Base-by-base conservation (phyloP, 2,797 vertebrate genomes). In the Lutjanus campechanus region DNA sequence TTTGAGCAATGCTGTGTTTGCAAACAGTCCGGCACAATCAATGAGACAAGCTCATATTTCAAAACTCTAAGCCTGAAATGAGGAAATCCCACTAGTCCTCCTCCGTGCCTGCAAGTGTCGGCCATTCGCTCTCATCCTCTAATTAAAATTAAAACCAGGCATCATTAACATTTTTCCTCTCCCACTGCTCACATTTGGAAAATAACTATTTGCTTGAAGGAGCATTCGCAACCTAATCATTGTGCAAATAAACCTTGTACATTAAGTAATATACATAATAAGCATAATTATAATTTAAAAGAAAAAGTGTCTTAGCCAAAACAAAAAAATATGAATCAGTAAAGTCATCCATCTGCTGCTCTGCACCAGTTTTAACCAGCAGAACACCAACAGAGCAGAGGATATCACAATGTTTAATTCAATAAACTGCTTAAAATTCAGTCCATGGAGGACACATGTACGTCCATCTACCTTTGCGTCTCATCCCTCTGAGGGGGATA, bases 371-470 rank as follows among this genome's bases (percentile, higher is more conserved):
- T 75, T 63, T 15, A 83, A 81, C 46, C 69, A 76, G 79, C 78
- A 70, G 59, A 83, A 46, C 54, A 63, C 56, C 49, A 51, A 65
- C 51, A 64, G 25, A 8, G 20, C 51, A 64, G 25, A 8, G 20
- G 69, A 71, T 17, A 71, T 64, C 40, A 10, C 19, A 36, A 60
- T 20, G 55, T 80, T 88, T 74, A 81, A 85, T 86, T 89, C 73
- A 89, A 56, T 64, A 50, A 82, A 72, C 50, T 67, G 73, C 66
- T 90, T 85, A 78, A 76, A 79, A 89, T 91, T 84, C 89, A 85
- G 47, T 20, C 64, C 16, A 7, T 41, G n/a, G 55, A 79, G 73
- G 86, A 83, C 54, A 74, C 44, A 41, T 72, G 56, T 64, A 66
- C 19, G 19, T 62, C 65, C 17, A 12, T 58, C 68, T 53, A n/a